Evolutionary conservation across 1,140 invertebrate species (phyloP), one percentile per base, ranked within the genome.

Genomic region (Zaprionus ghesquierei): DNA sequence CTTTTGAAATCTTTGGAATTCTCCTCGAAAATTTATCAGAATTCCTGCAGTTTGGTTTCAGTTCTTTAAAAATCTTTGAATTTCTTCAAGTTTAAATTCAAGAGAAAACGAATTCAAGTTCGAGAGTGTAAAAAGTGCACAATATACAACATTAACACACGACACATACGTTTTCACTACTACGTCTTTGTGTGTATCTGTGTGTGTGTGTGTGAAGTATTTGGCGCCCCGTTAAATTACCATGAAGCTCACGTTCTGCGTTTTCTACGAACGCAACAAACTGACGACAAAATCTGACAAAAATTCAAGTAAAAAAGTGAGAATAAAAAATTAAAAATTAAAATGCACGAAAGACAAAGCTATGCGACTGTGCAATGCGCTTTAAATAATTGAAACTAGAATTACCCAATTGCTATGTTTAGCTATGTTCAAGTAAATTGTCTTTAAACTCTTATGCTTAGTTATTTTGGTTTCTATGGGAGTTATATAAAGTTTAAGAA

Each of bases 191-290:
- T 46, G 38, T 18, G 10, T 33, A 4, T 23, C 5, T 50, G n/a
- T 53, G 8, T n/a, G 20, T 38, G 20, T 20, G 22, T 63, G 31
- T 35, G 8, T 64, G 13, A 35, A 50, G 22, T 53, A 18, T 75
- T 76, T 84, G 56, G 63, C 73, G 63, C 25, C 63, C 41, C 31
- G 62, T 61, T 65, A 63, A 79, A 79, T 87, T 86, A 76, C 75
- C 75, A 86, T 86, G 71, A 76, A 76, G 77, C 82, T 86, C 82
- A 86, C 82, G 82, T 86, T 75, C 77, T 72, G 54, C 79, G 75
- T 79, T 82, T 81, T 73, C 84, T 61, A 63, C 71, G 79, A 86
- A 81, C 71, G 70, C 38, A 76, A 68, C 54, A 53, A 79, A 46
- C 75, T 71, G 49, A 27, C 29, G 63, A 72, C 82, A 87, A 73